A percentile compares a stretch with the other conserved stretches of the same genome.
Evolutionary conservation across 2,888 invertebrate genomes (phyloP).

Genomic region (Sinhomidia bicolor): DNA sequence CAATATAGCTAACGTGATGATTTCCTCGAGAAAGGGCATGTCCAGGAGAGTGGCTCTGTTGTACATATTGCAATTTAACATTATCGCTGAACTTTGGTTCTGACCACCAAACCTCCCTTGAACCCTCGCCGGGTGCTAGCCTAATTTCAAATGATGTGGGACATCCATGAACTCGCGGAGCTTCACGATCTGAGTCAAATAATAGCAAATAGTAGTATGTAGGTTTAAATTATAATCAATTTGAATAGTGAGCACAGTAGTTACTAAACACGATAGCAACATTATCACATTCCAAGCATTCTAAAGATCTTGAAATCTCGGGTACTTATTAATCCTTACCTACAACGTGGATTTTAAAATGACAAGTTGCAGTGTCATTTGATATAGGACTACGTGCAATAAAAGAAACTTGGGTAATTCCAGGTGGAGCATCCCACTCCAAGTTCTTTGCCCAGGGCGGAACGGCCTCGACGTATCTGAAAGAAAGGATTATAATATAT

Average conservation of each 20-base stretch:
- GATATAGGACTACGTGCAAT: conserved; percentile 84
- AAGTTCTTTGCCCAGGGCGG: conserved; percentile 86
- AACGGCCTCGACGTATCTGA: conserved; percentile 84
- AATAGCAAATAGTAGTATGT: conserved; percentile 45
- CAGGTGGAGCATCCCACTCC: conserved; percentile 85
- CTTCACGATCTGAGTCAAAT: conserved; percentile 83
- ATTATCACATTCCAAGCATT: conserved; percentile 11
- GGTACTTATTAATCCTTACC: conserved; percentile 81
- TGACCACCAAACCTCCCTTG: conserved; percentile 85
- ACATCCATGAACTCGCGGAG: conserved; percentile 85
- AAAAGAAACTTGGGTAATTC: conserved; percentile 85
- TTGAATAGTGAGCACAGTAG: not conserved
- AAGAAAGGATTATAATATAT: conserved; percentile 70
- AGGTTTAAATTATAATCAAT: not conserved
- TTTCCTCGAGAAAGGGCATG: conserved; percentile 84
- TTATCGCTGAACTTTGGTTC: conserved; percentile 86
- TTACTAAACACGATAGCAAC: no score
- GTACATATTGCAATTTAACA: conserved; percentile 84
- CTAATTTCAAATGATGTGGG: conserved; percentile 85
- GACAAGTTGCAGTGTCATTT: conserved; percentile 84
- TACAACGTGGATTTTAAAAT: conserved; percentile 85
- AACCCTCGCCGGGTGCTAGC: conserved; percentile 84
- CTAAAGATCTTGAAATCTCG: not conserved
- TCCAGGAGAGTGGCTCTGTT: conserved; percentile 83
- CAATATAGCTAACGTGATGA: conserved; percentile 86